Evolutionary conservation across 2,888 invertebrate genomes (phyloP), one percentile per base, ranked within the genome.

Genomic region (Timema cristinae): DNA sequence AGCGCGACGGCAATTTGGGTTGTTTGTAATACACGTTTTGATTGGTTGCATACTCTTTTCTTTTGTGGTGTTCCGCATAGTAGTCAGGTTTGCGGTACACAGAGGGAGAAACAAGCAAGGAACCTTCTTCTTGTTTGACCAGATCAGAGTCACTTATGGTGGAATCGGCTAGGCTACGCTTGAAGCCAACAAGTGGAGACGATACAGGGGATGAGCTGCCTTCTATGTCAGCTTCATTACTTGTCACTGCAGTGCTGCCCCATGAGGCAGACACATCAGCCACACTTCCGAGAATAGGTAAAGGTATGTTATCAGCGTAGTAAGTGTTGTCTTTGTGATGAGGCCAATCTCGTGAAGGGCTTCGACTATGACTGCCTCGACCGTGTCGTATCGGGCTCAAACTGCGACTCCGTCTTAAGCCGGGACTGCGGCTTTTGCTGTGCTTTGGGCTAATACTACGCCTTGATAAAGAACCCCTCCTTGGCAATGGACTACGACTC

Each of bases 61-160:
- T 15, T n/a, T 61, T 54, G 9, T 67, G 67, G 51, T 47, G 49
- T 49, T 68, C 71, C 5, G 51, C 11, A 47, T 71, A 59, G 50
- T 67, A 71, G 16, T 69, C 61, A 6, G 32, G n/a, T 47, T 16
- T 50, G 13, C 11, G 15, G 8, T 69, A 63, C 11, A 63, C 50
- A 11, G 54, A 66, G 15, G 52, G 66, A 50, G 66, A 70, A 16
- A 66, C 50, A 50, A 54, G 50, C 9, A 56, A 67, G 6, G 68
- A 51, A 49, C 63, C 73, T 50, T 73, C 69, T 50, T 71, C 67
- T 5, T 51, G 59, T 9, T 68, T 51, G 50, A 76, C 78, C 67
- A 85, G 80, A 74, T 86, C 85, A 49, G 81, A 80, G 77, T 86
- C 85, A 75, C 84, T 85, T 70, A 86, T 86, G 6, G 86, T 86